A percentile compares a stretch with the other conserved stretches of the same genome.
Evolutionary conservation across 2,797 vertebrate genomes (phyloP).

Genomic region (Mus spretus): DNA sequence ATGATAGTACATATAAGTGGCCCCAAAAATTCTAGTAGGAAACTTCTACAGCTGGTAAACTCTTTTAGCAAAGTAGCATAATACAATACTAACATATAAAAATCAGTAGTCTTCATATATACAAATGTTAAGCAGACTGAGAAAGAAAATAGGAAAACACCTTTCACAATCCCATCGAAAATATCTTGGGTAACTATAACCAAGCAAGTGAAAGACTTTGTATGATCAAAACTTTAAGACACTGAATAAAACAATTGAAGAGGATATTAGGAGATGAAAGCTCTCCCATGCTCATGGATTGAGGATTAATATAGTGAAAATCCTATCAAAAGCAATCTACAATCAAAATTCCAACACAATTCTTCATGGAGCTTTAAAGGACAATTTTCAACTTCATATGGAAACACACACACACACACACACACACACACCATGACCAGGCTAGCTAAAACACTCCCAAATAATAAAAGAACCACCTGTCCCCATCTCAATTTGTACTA

Average conservation of each 20-base stretch:
- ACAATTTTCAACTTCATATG: neutral
- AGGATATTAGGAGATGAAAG: neutral
- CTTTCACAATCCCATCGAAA: neutral
- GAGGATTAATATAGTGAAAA: neutral
- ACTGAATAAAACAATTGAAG: neutral
- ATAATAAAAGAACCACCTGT: neutral
- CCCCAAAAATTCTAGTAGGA: neutral
- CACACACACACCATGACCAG: neutral
- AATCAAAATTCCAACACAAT: neutral
- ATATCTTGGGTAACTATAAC: neutral
- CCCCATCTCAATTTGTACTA: neutral
- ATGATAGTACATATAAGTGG: neutral
- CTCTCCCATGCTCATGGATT: neutral
- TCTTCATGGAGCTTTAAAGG: neutral
- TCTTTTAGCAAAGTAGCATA: neutral
- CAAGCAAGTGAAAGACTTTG: neutral
- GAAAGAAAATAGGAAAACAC: neutral
- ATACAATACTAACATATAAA: neutral
- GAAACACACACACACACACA: neutral
- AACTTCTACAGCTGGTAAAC: neutral
- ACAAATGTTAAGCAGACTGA: neutral
- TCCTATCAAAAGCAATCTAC: neutral
- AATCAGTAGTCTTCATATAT: neutral
- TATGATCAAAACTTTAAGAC: neutral
- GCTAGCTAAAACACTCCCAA: neutral